Percentiles rank a stretch among this genome's conserved stretches.
Conservation (phyloP, 2,113 vertebrate genomes). For the Eira barbara region DNA sequence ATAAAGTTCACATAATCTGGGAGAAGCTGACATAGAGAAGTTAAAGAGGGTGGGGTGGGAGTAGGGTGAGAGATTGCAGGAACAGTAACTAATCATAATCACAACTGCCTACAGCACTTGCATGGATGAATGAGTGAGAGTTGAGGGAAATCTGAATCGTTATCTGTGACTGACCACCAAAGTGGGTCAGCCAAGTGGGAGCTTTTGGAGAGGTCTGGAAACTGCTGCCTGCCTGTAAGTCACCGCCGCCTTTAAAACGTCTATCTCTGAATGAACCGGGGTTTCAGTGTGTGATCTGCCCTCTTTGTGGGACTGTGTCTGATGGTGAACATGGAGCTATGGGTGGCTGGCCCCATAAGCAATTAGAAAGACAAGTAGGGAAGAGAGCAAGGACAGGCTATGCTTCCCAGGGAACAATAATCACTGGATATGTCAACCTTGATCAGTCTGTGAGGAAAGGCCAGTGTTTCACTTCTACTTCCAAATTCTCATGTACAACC, state of each 20-base stretch:
- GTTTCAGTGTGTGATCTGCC: neutral
- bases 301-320: neutral
- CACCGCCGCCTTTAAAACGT: neutral
- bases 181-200: neutral
- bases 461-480: neutral
- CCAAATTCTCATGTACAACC: neutral
- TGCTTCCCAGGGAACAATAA: neutral
- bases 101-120: neutral
- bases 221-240: neutral
- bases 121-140: too few species aligned
- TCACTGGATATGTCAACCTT: neutral
- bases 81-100: too few species aligned
- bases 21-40: neutral
- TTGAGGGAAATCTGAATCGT: neutral
- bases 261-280: neutral
- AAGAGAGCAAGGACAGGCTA: neutral
- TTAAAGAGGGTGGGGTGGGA: neutral
- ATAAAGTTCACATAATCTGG: neutral
- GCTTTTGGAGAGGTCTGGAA: neutral
- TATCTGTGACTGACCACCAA: neutral
- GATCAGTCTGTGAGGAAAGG: neutral
- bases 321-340: neutral
- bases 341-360: neutral
- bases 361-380: neutral
- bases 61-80: neutral